A percentile compares a stretch with the other conserved stretches of the same genome.
These are phyloP conservation scores for Nesogale talazaci DNA, from an alignment of 2,113 vertebrate species.

Conservation along the genomic window DNA sequence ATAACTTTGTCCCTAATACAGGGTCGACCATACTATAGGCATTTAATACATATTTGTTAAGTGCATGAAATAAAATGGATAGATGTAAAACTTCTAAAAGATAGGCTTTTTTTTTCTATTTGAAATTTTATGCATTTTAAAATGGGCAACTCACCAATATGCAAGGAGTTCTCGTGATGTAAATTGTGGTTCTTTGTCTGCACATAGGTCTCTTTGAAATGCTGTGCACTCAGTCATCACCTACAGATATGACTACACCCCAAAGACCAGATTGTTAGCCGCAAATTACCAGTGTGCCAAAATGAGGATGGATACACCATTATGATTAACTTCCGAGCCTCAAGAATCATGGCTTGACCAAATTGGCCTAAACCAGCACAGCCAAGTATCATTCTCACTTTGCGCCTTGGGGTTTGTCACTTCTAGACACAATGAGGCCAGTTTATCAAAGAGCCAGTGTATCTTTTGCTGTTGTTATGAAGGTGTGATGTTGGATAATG, in stretches of 20 bases:
- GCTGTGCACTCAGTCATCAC: neutral
- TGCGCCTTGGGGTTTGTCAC: neutral
- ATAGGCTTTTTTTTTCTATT: neutral
- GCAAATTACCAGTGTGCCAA: too few species aligned
- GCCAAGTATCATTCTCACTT: neutral
- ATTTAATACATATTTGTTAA: neutral
- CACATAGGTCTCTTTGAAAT: neutral
- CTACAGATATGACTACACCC: neutral
- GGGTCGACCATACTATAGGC: neutral
- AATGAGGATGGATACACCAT: neutral
- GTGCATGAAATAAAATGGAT: neutral
- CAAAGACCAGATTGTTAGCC: neutral
- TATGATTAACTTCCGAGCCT: neutral
- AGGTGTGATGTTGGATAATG: neutral
- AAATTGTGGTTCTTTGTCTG: neutral
- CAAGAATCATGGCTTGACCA: neutral
- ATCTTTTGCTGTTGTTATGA: neutral
- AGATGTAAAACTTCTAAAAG: neutral
- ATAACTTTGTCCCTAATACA: neutral
- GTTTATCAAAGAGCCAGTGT: neutral
- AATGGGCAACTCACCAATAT: neutral
- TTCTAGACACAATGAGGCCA: neutral
- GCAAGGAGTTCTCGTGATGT: neutral
- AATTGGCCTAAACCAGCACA: neutral
- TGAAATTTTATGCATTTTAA: constrained; percentile 42